Evolutionary conservation across 1,140 invertebrate genomes (phyloP), one percentile per base, ranked within the genome.

Genomic region (Drosophila tani): DNA sequence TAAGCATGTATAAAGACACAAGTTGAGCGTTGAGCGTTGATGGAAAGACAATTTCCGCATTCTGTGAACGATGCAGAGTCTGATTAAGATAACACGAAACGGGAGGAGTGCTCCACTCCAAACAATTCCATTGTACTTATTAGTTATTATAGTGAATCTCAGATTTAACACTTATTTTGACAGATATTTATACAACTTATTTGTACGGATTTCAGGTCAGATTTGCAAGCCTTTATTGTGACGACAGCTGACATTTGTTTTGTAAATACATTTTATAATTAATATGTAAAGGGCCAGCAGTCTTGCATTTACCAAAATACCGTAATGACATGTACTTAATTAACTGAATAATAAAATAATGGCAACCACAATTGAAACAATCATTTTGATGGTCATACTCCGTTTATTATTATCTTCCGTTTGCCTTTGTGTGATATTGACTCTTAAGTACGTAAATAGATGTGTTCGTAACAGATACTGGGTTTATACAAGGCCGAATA

Each of bases 181-280:
- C 21, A 40, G 55, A 71, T 71, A 27, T 73, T 71, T 73, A 38
- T 59, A 71, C 27, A 71, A 17, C 19, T 49, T 40, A 27, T 50
- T 38, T 38, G 65, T 15, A 21, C 5, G 5, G 2, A 17, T n/a
- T 32, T 15, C 41, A 24, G 32, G 41, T 46, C 41, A 35, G 24
- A 55, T 35, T 62, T 40, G n/a, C 41, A 41, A 50, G 27, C 17
- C 27, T n/a, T 5, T 29, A 38, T 19, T 59, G 40, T 38, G 46
- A 11, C 32, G 7, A 59, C 19, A 41, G 3, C n/a, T 49, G 15
- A 35, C 15, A 35, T 27, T 69, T 27, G 29, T 77, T 77, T 69
- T 77, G 75, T 77, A 77, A 41, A 77, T 77, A 77, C n/a, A 53
- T 38, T 68, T 53, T 45, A 9, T 68, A 55, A 55, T 67, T 67